Evolutionary conservation across 53 echinoderm and acorn worm species (phyloP).

Genomic region (Actinopyga echinites): DNA sequence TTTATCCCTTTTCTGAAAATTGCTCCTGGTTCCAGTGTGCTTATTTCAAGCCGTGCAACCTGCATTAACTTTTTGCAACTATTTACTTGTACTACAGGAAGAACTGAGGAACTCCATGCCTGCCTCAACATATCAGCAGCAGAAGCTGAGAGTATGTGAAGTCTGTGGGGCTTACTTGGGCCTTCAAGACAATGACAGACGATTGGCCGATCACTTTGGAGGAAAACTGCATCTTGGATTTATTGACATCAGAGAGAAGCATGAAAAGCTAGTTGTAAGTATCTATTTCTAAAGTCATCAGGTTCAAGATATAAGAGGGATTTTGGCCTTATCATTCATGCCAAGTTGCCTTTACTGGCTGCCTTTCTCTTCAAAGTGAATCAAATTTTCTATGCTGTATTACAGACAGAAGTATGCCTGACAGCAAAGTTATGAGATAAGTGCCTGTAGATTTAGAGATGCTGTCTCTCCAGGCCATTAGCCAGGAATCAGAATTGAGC

Average conservation of each 20-base stretch:
- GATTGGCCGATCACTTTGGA: constrained; percentile 97
- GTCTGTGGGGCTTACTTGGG: constrained; percentile 98
- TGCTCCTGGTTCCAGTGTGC: too few relatives aligned
- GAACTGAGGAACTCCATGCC: constrained; percentile 97
- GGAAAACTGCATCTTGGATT: constrained; percentile 97
- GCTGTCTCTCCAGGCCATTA: too few relatives aligned
- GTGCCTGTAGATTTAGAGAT: too few relatives aligned
- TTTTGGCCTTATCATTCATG: neutral
- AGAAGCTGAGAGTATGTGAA: constrained; percentile 94
- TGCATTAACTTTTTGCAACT: too few relatives aligned
- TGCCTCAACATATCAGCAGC: constrained; percentile 96
- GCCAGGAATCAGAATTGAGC: too few relatives aligned
- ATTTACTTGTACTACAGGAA: constrained; percentile 52
- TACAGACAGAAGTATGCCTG: too few relatives aligned
- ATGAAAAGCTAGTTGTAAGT: constrained; percentile 79
- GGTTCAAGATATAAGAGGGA: too few relatives aligned
- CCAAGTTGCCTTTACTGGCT: neutral
- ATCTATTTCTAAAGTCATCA: neutral
- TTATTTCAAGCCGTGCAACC: too few relatives aligned
- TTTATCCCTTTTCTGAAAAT: too few relatives aligned
- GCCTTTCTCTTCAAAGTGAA: too few relatives aligned
- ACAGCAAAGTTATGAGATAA: too few relatives aligned
- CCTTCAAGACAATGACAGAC: constrained; percentile 92
- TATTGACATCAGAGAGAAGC: constrained; percentile 95
- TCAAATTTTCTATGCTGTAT: too few relatives aligned